These are phyloP conservation scores for Cerceris ruficornis DNA, from an alignment of 2,888 invertebrate species.

Conservation along the genomic window DNA sequence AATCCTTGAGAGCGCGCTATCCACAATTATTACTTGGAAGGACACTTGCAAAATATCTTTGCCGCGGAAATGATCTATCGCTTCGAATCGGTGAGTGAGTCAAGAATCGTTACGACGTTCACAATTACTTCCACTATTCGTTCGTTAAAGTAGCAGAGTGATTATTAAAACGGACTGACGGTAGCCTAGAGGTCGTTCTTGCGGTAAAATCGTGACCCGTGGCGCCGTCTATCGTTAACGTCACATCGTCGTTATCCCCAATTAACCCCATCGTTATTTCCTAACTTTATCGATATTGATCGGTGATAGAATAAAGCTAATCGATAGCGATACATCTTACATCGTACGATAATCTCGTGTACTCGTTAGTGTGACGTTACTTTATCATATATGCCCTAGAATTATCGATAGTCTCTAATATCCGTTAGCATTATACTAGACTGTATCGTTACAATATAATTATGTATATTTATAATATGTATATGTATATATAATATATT, in stretches of 20 bases:
- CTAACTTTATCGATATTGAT: not conserved
- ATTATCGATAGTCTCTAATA: not conserved
- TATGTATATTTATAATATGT: conserved; percentile 7
- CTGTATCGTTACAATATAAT: conserved; percentile 6
- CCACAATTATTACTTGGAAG: conserved; percentile 70
- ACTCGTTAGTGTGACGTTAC: not conserved
- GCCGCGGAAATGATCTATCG: conserved; percentile 59
- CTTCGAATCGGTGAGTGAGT: conserved; percentile 8
- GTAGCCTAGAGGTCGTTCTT: not conserved
- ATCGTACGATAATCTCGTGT: not conserved
- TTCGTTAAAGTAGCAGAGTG: conserved; percentile 1
- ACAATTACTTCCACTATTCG: conserved; percentile 1
- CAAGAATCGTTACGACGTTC: not conserved
- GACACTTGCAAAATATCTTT: conserved; percentile 74
- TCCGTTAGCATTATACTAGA: conserved; percentile 10
- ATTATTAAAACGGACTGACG: not conserved
- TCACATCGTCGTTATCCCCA: not conserved
- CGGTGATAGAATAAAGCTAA: not conserved
- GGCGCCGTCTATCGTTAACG: too few species aligned
- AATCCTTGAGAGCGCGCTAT: conserved; percentile 60
- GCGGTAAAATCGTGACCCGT: not conserved
- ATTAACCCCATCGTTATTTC: not conserved
- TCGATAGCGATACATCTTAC: not conserved
- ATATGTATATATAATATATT: not conserved
- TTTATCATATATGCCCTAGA: not conserved